Percentiles rank a stretch among this genome's conserved stretches.
Evolutionary conservation across 2,797 vertebrate species (phyloP).

Genomic region (Florisuga fusca): DNA sequence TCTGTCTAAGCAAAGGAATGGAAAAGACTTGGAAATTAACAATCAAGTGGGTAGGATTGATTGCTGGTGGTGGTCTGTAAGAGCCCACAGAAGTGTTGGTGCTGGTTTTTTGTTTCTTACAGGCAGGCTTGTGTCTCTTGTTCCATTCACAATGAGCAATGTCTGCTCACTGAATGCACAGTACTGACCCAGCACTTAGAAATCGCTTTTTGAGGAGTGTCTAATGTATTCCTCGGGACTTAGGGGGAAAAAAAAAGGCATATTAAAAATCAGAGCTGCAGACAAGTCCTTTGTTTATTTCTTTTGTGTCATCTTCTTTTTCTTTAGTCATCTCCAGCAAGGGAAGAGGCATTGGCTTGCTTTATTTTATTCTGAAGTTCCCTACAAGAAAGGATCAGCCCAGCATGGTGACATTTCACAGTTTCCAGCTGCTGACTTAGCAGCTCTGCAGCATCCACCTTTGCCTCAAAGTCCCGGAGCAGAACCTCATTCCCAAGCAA

Average conservation of each 20-base stretch:
- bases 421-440: conserved; percentile 73
- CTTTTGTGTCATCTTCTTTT: neutral
- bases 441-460: conserved; percentile 49
- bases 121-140: neutral
- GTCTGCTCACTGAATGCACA: neutral
- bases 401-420: conserved; percentile 71
- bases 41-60: neutral
- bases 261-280: rapidly evolving
- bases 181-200: neutral
- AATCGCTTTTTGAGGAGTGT: neutral
- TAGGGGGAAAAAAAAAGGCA: no score
- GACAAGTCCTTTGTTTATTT: neutral
- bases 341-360: conserved; percentile 51
- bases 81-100: neutral
- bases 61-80: neutral
- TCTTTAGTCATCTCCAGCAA: neutral
- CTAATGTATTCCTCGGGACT: neutral
- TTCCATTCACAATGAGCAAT: neutral
- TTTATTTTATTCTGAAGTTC: conserved; percentile 72
- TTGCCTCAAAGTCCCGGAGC: conserved; percentile 83
- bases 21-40: neutral
- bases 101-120: neutral
- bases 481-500: conserved; percentile 80
- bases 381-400: conserved; percentile 58
- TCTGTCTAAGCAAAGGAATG: neutral